Percentiles rank a stretch among this genome's conserved stretches.
phyloP scores from a whole-genome alignment of 2,888 invertebrate species.

The Cyclophora punctaria region DNA sequence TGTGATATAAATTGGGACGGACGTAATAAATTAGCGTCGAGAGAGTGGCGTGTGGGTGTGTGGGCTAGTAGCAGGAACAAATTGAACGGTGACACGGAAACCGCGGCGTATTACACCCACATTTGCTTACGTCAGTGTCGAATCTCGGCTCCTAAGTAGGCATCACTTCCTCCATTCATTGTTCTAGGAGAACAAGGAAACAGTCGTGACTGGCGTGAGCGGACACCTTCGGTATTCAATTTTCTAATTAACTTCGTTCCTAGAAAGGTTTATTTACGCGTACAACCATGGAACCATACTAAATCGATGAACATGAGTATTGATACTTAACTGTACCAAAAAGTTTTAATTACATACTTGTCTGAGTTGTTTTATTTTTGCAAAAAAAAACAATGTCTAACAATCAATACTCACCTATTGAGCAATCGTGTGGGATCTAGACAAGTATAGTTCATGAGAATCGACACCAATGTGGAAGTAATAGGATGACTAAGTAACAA shows the following conservation, averaged over 20 bases:
- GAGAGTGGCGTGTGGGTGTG: conserved; percentile 26
- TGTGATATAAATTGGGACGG: conserved; percentile 17
- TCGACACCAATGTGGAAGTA: not conserved
- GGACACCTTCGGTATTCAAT: conserved; percentile 3
- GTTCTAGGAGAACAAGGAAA: conserved; percentile 15
- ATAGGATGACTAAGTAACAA: not conserved
- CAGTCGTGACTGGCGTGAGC: conserved; percentile 7
- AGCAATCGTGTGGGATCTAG: too few species aligned
- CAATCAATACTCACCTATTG: too few species aligned
- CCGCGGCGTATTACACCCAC: conserved; percentile 31
- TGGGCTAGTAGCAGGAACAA: conserved; percentile 12
- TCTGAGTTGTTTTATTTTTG: too few species aligned
- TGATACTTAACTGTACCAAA: too few species aligned
- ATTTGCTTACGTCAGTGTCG: conserved; percentile 39
- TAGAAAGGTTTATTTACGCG: too few species aligned
- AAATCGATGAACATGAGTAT: too few species aligned
- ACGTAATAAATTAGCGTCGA: conserved; percentile 37
- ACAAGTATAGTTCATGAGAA: too few species aligned
- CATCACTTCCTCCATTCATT: conserved; percentile 39
- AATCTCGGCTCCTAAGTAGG: conserved; percentile 22
- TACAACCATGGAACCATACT: too few species aligned
- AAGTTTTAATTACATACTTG: too few species aligned
- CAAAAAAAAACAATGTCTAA: too few species aligned
- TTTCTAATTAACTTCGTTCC: too few species aligned
- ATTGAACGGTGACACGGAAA: conserved; percentile 38